Percentiles rank a stretch among this genome's conserved stretches.
Evolutionary conservation across 2,797 vertebrate genomes (phyloP).

Genomic region (Thamnophis elegans): DNA sequence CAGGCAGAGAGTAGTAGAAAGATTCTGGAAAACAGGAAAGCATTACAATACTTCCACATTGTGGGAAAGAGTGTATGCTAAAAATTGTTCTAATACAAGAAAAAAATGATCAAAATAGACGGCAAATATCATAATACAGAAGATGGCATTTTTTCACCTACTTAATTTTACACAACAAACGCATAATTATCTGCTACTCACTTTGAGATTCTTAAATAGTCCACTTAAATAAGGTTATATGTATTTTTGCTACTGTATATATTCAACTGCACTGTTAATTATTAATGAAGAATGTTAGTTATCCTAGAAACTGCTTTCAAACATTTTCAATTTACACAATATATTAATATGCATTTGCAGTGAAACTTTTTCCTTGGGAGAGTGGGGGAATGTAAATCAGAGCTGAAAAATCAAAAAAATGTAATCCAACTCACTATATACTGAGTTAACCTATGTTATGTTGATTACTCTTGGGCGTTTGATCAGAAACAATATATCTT

Average conservation of each 20-base stretch:
- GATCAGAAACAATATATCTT: neutral
- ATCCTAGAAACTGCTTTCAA: neutral
- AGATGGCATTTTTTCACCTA: neutral
- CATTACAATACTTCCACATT: neutral
- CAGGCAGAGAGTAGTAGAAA: neutral
- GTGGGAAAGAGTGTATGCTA: neutral
- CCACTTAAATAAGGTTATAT: neutral
- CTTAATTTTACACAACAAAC: neutral
- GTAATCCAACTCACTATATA: neutral
- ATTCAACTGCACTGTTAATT: neutral
- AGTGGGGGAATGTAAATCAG: too few species aligned
- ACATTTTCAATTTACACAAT: conserved; percentile 2
- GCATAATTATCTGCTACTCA: neutral
- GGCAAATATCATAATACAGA: neutral
- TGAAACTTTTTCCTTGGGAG: neutral
- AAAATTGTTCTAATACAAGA: neutral
- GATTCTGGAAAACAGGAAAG: neutral
- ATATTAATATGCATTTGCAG: neutral
- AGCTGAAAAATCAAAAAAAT: too few species aligned
- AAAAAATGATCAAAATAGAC: neutral
- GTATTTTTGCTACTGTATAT: neutral
- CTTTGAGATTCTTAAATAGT: neutral
- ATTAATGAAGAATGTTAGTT: neutral
- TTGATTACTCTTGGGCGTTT: neutral
- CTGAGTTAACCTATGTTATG: neutral